These are phyloP conservation scores for Pycnomerus fuliginosus DNA, from an alignment of 2,888 invertebrate species.

Conservation along the genomic window DNA sequence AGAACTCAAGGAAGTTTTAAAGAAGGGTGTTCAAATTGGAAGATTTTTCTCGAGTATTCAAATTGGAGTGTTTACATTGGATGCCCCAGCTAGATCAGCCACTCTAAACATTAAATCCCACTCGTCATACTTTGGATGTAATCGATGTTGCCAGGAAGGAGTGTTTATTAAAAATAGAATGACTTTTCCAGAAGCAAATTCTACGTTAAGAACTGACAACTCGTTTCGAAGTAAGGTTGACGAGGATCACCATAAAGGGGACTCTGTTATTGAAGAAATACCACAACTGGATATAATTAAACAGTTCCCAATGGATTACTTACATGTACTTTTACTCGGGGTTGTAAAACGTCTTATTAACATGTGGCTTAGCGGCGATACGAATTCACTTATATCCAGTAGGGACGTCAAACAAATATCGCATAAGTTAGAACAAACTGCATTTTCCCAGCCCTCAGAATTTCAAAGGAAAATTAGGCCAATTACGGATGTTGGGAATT, in stretches of 20 bases:
- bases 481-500: neutral
- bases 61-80: too few species aligned
- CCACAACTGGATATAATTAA: neutral
- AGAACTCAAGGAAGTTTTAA: neutral
- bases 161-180: neutral
- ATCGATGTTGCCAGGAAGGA: neutral
- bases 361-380: neutral
- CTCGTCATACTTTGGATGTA: neutral
- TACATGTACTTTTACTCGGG: neutral
- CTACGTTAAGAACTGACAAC: neutral
- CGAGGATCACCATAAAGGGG: neutral
- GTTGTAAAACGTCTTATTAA: neutral
- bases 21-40: neutral
- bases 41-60: too few species aligned
- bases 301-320: neutral
- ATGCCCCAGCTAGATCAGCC: neutral
- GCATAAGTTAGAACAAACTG: neutral
- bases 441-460: neutral
- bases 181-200: neutral
- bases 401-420: neutral
- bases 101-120: neutral
- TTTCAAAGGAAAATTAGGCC: neutral
- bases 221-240: neutral
- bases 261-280: neutral
- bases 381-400: neutral